phyloP scores from a whole-genome alignment of 2,888 invertebrate genomes.

The Diarsia mendica region DNA sequence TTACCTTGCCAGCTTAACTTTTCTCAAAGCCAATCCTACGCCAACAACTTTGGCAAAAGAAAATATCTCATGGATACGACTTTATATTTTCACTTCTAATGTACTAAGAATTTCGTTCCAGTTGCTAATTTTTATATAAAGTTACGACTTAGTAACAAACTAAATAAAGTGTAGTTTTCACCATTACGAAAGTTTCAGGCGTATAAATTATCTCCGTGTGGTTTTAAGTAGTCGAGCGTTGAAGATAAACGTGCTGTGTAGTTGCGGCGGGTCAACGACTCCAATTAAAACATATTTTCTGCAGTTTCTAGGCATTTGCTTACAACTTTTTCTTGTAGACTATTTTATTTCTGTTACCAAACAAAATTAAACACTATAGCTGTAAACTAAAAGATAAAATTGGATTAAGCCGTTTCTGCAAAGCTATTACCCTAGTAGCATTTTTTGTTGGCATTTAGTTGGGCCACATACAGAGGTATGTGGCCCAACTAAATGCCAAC shows the following conservation, averaged over 20 bases:
- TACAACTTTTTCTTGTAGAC: slow-evolving; percentile 9
- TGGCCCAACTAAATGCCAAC: too few species aligned
- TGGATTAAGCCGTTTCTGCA: slow-evolving; percentile 68
- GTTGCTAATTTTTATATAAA: slow-evolving; percentile 23
- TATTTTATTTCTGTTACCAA: slow-evolving; percentile 27
- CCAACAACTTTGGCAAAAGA: slow-evolving; percentile 72
- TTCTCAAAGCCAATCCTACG: slow-evolving; percentile 72
- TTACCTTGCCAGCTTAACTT: slow-evolving; percentile 79
- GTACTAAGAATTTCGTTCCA: slow-evolving; percentile 60
- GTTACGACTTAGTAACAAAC: slow-evolving; percentile 12
- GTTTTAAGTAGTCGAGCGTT: slow-evolving; percentile 39
- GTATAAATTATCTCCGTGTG: slow-evolving; percentile 49
- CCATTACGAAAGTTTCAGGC: slow-evolving; percentile 41
- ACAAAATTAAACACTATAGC: slow-evolving; percentile 14
- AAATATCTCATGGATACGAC: slow-evolving; percentile 71
- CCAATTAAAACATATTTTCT: slow-evolving; percentile 53
- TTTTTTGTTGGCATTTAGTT: too few species aligned
- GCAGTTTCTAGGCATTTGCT: slow-evolving; percentile 15
- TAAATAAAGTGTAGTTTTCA: slow-evolving; percentile 35
- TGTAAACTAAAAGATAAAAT: slow-evolving; percentile 56
- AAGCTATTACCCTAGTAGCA: too few species aligned
- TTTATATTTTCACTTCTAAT: slow-evolving; percentile 58
- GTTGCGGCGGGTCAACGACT: slow-evolving; percentile 38
- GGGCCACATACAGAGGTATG: too few species aligned
- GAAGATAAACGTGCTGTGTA: slow-evolving; percentile 46